Evolutionary conservation across 2,797 vertebrate genomes (phyloP).

Genomic region (Melanotaenia trifasciata): DNA sequence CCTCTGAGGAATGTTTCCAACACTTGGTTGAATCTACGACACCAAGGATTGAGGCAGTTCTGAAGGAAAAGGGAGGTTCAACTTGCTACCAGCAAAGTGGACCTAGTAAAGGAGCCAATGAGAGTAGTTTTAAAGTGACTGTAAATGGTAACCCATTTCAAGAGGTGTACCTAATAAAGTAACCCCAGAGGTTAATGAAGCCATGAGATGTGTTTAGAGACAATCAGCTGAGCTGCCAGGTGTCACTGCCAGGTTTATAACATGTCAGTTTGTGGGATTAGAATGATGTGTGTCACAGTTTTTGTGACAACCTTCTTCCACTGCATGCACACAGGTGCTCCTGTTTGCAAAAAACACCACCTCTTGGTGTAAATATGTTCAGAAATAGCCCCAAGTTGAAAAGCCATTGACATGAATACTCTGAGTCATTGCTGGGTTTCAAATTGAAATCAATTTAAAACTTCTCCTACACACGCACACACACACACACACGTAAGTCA

Average conservation of each 20-base stretch:
- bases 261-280: background rate
- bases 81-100: no score
- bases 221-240: constrained; percentile 3
- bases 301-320: constrained; percentile 20
- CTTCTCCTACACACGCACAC: background rate
- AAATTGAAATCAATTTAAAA: constrained; percentile 60
- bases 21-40: no score
- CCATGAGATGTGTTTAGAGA: background rate
- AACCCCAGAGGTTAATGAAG: background rate
- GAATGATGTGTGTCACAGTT: constrained; percentile 6
- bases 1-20: no score
- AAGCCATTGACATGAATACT: constrained; percentile 46
- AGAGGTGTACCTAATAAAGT: no score
- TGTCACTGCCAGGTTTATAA: constrained; percentile 5
- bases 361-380: constrained; percentile 52
- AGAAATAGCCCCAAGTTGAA: constrained; percentile 68
- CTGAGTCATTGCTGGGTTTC: constrained; percentile 50
- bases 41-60: no score
- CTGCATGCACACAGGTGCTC: constrained; percentile 17
- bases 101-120: no score
- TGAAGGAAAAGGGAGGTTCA: no score
- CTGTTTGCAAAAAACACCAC: constrained; percentile 60
- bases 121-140: no score
- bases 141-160: no score
- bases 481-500: background rate